Base-by-base conservation (phyloP, 2,797 vertebrate species). In the Mastacembelus armatus region DNA sequence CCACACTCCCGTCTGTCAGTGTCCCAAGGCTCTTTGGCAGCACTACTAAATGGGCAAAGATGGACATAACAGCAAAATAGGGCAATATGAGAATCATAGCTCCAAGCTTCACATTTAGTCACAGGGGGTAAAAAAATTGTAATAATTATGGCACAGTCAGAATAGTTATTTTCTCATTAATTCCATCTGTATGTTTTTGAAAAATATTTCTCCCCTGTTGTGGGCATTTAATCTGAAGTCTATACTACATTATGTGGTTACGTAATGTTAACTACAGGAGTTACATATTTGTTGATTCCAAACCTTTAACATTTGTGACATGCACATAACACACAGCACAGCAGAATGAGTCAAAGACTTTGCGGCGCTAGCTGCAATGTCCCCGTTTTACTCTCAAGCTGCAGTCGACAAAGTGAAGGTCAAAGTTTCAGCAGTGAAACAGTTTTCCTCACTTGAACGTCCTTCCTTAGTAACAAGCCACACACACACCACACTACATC, bases 21-120 rank as follows among this genome's bases (percentile, higher is more conserved):
- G 93, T 88, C 63, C 94, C 95, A 40, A 95, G 93, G 81, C 86
- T 96, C 94, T 97, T 99, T 68, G 95, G 95, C 91, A 96, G 94
- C 89, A 96, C 95, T 75, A 94, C 97, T 98, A 90, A 55, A 90
- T 26, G 1, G 15, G 11, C 39, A 71, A 22, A 50, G 47, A 66
- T 2, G 24, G 18, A 61, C 1, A 42, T 19, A 26, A 39, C 16
- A 12, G 30, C 1, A 10, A 27, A 57, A 21, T 19, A 55, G 2
- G 36, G 44, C 6, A 29, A 62, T 52, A 70, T 24, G 62, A 57
- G 42, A 36, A 24, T 21, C 24, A 39, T 1, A 30, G 47, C 26
- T 71, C 16, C 38, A 2, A 40, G 43, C 27, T 42, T 15, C 40
- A 7, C 14, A 32, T 43, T 66, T 38, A 36, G 44, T 64, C 30